phyloP scores from a whole-genome alignment of 2,113 vertebrate genomes.

The Cephalopholis sonnerati region DNA sequence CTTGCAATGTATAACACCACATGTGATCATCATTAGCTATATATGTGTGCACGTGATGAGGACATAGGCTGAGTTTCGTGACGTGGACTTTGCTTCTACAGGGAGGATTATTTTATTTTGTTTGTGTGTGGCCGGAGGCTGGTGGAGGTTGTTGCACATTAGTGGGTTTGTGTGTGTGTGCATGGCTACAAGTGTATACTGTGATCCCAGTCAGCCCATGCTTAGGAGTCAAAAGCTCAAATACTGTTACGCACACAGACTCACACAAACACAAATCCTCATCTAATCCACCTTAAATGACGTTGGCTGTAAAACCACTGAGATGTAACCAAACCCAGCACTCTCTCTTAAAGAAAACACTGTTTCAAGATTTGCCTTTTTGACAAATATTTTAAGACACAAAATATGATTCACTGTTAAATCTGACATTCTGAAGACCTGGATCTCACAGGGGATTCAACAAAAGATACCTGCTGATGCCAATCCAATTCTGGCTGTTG shows the following conservation, averaged over 20 bases:
- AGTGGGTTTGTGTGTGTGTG: background rate
- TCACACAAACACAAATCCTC: slow-evolving; percentile 54
- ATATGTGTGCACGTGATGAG: background rate
- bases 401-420: background rate
- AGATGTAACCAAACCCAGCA: slow-evolving; percentile 4
- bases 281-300: slow-evolving; percentile 58
- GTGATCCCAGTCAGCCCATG: slow-evolving; percentile 11
- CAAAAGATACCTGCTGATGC: slow-evolving; percentile 1
- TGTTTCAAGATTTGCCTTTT: background rate
- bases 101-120: slow-evolving; percentile 39
- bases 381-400: background rate
- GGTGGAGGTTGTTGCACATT: background rate
- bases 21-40: background rate
- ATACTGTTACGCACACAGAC: background rate
- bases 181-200: background rate
- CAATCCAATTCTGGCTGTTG: background rate
- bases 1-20: background rate
- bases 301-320: slow-evolving; percentile 27
- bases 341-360: background rate
- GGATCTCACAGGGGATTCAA: background rate
- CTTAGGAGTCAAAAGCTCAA: slow-evolving; percentile 35
- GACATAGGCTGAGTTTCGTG: background rate
- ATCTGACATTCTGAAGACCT: background rate
- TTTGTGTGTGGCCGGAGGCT: slow-evolving; percentile 10
- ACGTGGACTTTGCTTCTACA: slow-evolving; percentile 22